These are phyloP conservation scores for Aricia artaxerxes DNA, from an alignment of 2,888 invertebrate species.

Conservation along the genomic window DNA sequence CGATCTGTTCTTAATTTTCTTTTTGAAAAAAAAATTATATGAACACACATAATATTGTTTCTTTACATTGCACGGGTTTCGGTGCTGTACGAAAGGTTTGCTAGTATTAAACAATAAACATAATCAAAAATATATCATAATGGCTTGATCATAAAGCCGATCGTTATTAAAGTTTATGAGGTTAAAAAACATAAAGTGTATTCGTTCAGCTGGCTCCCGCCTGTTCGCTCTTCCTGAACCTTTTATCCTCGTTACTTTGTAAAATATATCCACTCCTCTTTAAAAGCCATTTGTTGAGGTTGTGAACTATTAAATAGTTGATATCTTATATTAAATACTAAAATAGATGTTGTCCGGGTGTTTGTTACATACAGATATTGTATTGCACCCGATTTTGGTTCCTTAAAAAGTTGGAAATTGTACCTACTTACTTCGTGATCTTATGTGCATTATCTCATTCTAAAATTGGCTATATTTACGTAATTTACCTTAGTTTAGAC, in stretches of 20 bases:
- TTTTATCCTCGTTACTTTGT: conserved; percentile 8
- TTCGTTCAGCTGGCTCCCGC: neutral
- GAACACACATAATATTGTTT: too few relatives aligned
- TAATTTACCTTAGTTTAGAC: too few relatives aligned
- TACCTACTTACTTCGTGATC: neutral
- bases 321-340: neutral
- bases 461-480: too few relatives aligned
- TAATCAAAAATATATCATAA: neutral
- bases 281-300: neutral
- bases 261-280: neutral
- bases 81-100: too few relatives aligned
- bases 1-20: too few relatives aligned
- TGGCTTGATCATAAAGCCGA: neutral
- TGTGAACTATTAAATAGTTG: neutral
- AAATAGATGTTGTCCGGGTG: neutral
- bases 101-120: too few relatives aligned
- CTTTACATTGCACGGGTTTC: too few relatives aligned
- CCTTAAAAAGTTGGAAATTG: neutral
- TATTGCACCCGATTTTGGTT: too few relatives aligned
- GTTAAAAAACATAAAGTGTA: neutral
- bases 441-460: too few relatives aligned
- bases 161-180: neutral
- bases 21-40: too few relatives aligned
- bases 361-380: neutral
- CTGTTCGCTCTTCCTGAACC: neutral